Base-by-base conservation (phyloP, 2,888 invertebrate genomes). In the Cantharis nigra region DNA sequence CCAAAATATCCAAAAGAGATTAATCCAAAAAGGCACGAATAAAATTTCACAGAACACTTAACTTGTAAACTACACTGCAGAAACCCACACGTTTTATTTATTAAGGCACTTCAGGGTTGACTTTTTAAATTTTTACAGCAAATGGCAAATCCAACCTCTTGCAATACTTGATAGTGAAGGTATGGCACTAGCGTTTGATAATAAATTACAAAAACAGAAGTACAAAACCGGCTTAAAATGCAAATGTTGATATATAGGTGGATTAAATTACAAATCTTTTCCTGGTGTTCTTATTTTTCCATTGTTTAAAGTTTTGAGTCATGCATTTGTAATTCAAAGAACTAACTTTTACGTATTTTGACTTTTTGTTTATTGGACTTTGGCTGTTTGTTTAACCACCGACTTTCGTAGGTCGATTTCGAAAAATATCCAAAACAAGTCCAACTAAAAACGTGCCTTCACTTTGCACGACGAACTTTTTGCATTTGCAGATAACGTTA, bases 401-500 rank as follows among this genome's bases (percentile, higher is more conserved):
- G n/a, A n/a, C 7, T 49, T 49, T n/a, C n/a, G 49, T 49, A 9
- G n/a, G n/a, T n/a, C n/a, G n/a, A n/a, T 49, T 49, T 49, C n/a
- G 13, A 49, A 49, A 49, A 49, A 49, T 49, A 30, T n/a, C 64
- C 30, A 72, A 65, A 49, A 71, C 26, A 72, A 72, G 23, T 72
- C 64, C 26, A 72, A 69, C 20, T 74, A 69, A 72, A 79, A 77
- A 75, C 79, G 77, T 79, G 79, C 77, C 75, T 77, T 77, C 64
- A 75, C 71, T 78, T 78, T 74, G 76, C 75, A 74, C 75, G 75
- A 78, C 64, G 23, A 67, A 67, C 75, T 75, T 78, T 78, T 78
- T 75, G 75, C 75, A 75, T 72, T 49, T 73, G 28, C 73, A 70
- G 75, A 70, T 75, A 72, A 74, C 75, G 74, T 76, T 78, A 70